Percentiles rank a stretch among this genome's conserved stretches.
Evolutionary conservation across 2,888 invertebrate genomes (phyloP).

Genomic region (Diarsia rubi): DNA sequence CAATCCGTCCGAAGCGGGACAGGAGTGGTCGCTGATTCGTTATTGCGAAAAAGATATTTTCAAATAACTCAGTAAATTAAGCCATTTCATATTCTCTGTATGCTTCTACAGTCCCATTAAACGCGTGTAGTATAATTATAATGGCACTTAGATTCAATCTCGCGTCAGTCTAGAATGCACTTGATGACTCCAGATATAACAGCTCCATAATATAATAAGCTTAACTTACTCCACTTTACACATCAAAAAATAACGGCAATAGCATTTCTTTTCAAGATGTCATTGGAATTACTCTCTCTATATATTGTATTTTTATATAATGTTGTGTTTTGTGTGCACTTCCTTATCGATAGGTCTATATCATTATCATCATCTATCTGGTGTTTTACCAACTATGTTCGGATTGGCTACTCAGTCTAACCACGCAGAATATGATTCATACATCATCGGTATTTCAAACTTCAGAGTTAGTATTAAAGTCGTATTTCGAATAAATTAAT

Average conservation of each 20-base stretch:
- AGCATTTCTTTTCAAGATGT: not conserved
- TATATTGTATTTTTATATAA: too few species aligned
- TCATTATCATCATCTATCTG: not conserved
- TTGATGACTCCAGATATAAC: conserved; percentile 49
- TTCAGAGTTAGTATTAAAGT: too few species aligned
- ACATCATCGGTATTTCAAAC: too few species aligned
- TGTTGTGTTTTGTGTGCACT: not conserved
- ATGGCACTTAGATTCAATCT: conserved; percentile 54
- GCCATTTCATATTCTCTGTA: conserved; percentile 16
- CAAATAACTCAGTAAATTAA: not conserved
- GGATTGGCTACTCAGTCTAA: not conserved
- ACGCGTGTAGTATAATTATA: conserved; percentile 36
- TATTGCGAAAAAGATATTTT: not conserved
- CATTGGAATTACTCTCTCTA: not conserved
- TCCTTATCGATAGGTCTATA: not conserved
- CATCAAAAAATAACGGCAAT: conserved; percentile 23
- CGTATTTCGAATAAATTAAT: not conserved
- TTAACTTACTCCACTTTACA: conserved; percentile 20
- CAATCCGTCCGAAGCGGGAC: not conserved
- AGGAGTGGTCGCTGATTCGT: not conserved
- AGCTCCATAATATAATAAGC: conserved; percentile 36
- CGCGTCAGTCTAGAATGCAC: conserved; percentile 41
- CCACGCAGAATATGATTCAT: not conserved
- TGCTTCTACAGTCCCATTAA: not conserved
- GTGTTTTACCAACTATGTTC: not conserved